Base-by-base conservation (phyloP, 30 jellyfish, hydroid and myxozoan genomes). In the Turritopsis rubra region DNA sequence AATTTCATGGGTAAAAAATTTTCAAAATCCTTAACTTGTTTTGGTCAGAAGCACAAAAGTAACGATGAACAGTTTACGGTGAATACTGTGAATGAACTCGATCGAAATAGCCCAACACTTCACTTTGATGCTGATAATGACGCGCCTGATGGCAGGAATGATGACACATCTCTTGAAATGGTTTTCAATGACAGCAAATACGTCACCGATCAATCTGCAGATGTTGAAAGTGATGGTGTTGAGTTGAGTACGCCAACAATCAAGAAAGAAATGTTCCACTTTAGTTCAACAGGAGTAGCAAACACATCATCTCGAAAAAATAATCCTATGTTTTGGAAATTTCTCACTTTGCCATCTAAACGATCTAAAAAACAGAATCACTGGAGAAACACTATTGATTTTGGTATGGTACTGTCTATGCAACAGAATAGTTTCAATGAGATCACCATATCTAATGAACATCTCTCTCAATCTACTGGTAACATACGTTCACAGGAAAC, bases 61-160 rank as follows among this genome's bases (percentile, higher is more conserved):
- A 41, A 41, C 60, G 13, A 41, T 41, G 60, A 41, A 5, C 9
- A 5, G 60, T 5, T 41, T 41, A 13, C 13, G 13, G 5, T 41
- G 60, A 41, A 41, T 13, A 13, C 60, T 13, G 13, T 13, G 13
- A 41, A 13, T 41, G 60, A 41, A 13, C n/a, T n/a, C n/a, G n/a
- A n/a, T n/a, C 77, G 77, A 7, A 68, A 68, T 22, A 68, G 77
- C 21, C 77, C 77, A n/a, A 68, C 77, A 27, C 60, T 41, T 41
- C 13, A 41, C 60, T 41, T 41, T 41, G 60, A 41, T 3, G 60
- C 5, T 41, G 60, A 41, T 5, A 41, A 41, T 5, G 60, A 41
- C 13, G 60, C 60, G 13, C n/a, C n/a, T n/a, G n/a, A n/a, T n/a
- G 60, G 5, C 5, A 41, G 13, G 9, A 5, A 41, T 41, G 60